Percentiles rank a stretch among this genome's conserved stretches.
These are phyloP conservation scores for Drosophila yakuba DNA, from an alignment of 1,140 invertebrate species.

Conservation along the genomic window DNA sequence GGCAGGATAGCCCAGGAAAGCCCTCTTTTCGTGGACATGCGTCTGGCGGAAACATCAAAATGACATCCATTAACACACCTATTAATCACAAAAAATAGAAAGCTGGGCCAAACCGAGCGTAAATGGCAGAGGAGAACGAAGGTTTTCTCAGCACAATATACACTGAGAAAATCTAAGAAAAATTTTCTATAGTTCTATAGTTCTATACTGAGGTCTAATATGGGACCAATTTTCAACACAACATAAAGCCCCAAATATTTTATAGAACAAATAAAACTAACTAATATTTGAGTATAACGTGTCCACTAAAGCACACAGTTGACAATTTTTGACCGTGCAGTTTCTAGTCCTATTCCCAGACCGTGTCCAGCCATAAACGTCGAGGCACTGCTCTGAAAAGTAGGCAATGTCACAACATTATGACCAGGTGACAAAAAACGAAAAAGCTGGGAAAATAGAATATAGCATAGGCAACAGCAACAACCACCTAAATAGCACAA, in stretches of 20 bases:
- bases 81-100: constrained; percentile 82
- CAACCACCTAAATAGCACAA: constrained; percentile 66
- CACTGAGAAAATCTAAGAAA: neutral
- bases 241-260: no score
- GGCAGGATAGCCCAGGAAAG: neutral
- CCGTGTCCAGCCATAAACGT: constrained; percentile 22
- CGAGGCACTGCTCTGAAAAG: constrained; percentile 59
- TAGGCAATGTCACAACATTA: constrained; percentile 68
- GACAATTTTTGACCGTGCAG: constrained; percentile 5
- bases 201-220: neutral
- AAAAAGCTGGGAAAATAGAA: constrained; percentile 38
- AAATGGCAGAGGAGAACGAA: constrained; percentile 22
- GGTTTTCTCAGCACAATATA: neutral
- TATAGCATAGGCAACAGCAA: constrained; percentile 25
- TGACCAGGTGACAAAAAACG: constrained; percentile 70
- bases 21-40: constrained; percentile 51
- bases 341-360: constrained; percentile 4
- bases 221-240: neutral
- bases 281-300: no score
- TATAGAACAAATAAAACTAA: no score
- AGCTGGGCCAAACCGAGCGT: constrained; percentile 52
- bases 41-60: constrained; percentile 83
- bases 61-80: constrained; percentile 85
- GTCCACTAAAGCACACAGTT: no score
- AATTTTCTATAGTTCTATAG: no score